These are phyloP conservation scores for Chloromyia formosa DNA, from an alignment of 2,888 invertebrate species.

Conservation along the genomic window DNA sequence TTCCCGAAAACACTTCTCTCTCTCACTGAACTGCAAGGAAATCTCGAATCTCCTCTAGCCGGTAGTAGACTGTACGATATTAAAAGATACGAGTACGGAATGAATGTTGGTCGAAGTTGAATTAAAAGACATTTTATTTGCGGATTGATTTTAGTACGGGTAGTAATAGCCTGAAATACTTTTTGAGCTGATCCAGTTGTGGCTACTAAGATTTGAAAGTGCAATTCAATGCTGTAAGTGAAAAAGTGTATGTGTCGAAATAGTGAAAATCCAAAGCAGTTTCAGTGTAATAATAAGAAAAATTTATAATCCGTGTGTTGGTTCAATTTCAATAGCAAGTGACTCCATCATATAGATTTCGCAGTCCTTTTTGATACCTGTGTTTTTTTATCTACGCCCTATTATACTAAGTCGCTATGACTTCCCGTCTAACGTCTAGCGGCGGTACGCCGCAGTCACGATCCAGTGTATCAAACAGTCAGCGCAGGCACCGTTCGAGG, in stretches of 20 bases:
- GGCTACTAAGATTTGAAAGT: no score
- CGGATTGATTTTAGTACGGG: slow-evolving; percentile 4
- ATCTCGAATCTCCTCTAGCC: slow-evolving; percentile 31
- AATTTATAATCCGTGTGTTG: no score
- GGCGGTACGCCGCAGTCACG: slow-evolving; percentile 45
- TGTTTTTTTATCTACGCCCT: no score
- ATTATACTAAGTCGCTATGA: no score
- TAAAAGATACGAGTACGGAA: slow-evolving; percentile 21
- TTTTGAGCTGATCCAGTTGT: no score
- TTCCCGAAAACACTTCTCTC: slow-evolving; percentile 12
- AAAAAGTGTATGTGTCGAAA: no score
- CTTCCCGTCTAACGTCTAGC: slow-evolving; percentile 44
- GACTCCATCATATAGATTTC: no score
- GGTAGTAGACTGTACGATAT: slow-evolving; percentile 26
- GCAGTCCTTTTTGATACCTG: no score
- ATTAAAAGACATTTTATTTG: slow-evolving; percentile 42
- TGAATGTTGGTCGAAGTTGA: slow-evolving; percentile 29
- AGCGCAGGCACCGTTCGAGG: slow-evolving; percentile 50
- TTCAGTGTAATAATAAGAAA: no score
- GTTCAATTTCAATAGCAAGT: no score
- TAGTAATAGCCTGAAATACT: slow-evolving; percentile 21
- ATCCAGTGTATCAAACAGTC: slow-evolving; percentile 49
- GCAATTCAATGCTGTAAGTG: no score
- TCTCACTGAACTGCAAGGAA: slow-evolving; percentile 21
- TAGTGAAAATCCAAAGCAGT: no score